Conservation (phyloP, 2,797 vertebrate genomes). For the Parauchenoglanis ngamensis region DNA sequence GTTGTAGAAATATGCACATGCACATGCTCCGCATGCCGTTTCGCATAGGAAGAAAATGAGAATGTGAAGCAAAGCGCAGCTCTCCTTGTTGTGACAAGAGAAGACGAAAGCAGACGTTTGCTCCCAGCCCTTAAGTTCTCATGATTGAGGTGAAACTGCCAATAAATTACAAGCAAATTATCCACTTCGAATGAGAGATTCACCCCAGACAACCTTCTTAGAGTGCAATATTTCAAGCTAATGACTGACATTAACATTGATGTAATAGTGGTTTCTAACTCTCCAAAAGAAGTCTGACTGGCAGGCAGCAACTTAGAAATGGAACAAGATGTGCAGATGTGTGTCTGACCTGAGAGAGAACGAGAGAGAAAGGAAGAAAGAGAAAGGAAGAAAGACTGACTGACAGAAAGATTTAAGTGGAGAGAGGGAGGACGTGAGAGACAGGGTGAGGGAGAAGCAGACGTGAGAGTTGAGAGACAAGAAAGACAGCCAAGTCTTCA, state of each 20-base stretch:
- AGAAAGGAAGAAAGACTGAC: slow-evolving; percentile 47
- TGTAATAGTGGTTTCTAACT: slow-evolving; percentile 73
- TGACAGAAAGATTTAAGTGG: slow-evolving; percentile 63
- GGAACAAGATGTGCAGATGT: slow-evolving; percentile 44
- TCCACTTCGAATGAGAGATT: slow-evolving; percentile 33
- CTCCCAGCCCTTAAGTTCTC: slow-evolving; percentile 23
- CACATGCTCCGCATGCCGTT: slow-evolving; percentile 13
- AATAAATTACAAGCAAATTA: slow-evolving; percentile 46
- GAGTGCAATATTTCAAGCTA: slow-evolving; percentile 33
- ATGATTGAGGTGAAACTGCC: slow-evolving; percentile 21
- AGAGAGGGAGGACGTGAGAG: slow-evolving; percentile 62
- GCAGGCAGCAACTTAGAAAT: slow-evolving; percentile 63
- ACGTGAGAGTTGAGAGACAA: slow-evolving; percentile 67
- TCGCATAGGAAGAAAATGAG: slow-evolving; percentile 12
- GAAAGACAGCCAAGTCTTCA: slow-evolving; percentile 79
- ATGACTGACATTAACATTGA: slow-evolving; percentile 65
- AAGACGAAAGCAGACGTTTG: neutral
- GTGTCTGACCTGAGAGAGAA: slow-evolving; percentile 53
- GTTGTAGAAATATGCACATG: slow-evolving; percentile 50
- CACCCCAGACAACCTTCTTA: slow-evolving; percentile 31
- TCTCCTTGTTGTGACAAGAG: slow-evolving; percentile 27
- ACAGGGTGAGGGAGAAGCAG: slow-evolving; percentile 46
- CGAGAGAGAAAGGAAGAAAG: slow-evolving; percentile 68
- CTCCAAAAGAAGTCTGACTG: slow-evolving; percentile 76
- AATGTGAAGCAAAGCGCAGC: neutral